A percentile compares a stretch with the other conserved stretches of the same genome.
Evolutionary conservation across 2,888 invertebrate species (phyloP).

Genomic region (Pachymerium ferrugineum): DNA sequence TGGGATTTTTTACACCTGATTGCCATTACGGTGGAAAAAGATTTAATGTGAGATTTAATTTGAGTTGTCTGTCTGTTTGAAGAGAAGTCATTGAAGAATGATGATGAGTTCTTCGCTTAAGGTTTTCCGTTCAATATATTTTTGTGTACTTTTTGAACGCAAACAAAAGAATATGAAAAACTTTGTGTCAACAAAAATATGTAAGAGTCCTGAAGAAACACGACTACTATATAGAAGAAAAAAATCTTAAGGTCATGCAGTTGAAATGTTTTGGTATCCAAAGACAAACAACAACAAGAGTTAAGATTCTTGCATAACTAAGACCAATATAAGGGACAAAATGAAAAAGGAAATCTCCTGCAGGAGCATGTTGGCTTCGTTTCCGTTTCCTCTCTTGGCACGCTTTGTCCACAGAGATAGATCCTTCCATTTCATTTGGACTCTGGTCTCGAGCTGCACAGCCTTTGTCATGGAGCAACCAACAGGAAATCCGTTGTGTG

Average conservation of each 20-base stretch:
- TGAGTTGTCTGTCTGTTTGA: neutral
- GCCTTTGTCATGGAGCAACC: neutral
- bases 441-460: neutral
- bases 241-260: too few relatives aligned
- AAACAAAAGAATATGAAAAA: too few relatives aligned
- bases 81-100: neutral
- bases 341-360: neutral
- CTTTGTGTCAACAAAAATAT: too few relatives aligned
- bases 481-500: conserved; percentile 3
- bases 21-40: neutral
- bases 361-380: neutral
- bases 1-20: neutral
- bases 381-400: conserved; percentile 13
- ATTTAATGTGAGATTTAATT: neutral
- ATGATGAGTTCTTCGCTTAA: neutral
- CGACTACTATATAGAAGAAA: too few relatives aligned
- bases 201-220: too few relatives aligned
- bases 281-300: too few relatives aligned
- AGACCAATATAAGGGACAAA: neutral
- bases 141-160: too few relatives aligned
- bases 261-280: too few relatives aligned
- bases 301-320: neutral
- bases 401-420: conserved; percentile 2
- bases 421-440: conserved; percentile 2
- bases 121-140: too few relatives aligned